Evolutionary conservation across 2,888 invertebrate genomes (phyloP).

Genomic region (Fissipunctia ypsillon): DNA sequence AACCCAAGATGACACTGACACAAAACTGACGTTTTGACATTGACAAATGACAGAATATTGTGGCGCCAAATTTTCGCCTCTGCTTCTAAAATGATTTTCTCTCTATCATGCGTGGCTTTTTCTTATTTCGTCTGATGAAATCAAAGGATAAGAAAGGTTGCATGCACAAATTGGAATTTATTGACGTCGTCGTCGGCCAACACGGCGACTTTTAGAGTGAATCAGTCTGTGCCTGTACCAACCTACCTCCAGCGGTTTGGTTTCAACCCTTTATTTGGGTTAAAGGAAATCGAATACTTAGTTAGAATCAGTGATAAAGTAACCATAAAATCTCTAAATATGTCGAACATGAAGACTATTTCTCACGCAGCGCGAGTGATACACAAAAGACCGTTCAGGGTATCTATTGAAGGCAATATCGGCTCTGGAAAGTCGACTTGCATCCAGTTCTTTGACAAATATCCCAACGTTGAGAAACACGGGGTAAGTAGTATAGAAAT

Average conservation of each 20-base stretch:
- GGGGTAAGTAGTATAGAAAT: slow-evolving; percentile 78
- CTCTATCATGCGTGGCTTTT: neutral
- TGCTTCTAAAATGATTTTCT: neutral
- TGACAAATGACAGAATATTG: slow-evolving; percentile 15
- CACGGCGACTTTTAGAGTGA: neutral
- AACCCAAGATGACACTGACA: neutral
- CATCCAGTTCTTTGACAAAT: slow-evolving; percentile 92
- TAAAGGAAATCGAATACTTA: neutral
- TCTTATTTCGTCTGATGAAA: neutral
- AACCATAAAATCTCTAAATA: slow-evolving; percentile 51
- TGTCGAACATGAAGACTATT: slow-evolving; percentile 80
- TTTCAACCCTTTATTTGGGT: neutral
- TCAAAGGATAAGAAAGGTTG: neutral
- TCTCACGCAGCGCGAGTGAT: slow-evolving; percentile 74
- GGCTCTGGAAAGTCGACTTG: slow-evolving; percentile 96
- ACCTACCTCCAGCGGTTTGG: neutral
- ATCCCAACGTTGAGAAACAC: slow-evolving; percentile 90
- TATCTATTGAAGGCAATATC: slow-evolving; percentile 95
- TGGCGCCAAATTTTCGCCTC: neutral
- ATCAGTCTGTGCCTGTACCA: neutral
- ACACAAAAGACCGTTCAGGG: slow-evolving; percentile 91
- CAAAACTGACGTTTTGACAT: slow-evolving; percentile 7
- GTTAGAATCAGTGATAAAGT: neutral
- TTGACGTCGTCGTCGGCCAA: neutral
- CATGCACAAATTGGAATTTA: neutral